Evolutionary conservation across 2,797 vertebrate genomes (phyloP).

Genomic region (Sebastes matsubarae): DNA sequence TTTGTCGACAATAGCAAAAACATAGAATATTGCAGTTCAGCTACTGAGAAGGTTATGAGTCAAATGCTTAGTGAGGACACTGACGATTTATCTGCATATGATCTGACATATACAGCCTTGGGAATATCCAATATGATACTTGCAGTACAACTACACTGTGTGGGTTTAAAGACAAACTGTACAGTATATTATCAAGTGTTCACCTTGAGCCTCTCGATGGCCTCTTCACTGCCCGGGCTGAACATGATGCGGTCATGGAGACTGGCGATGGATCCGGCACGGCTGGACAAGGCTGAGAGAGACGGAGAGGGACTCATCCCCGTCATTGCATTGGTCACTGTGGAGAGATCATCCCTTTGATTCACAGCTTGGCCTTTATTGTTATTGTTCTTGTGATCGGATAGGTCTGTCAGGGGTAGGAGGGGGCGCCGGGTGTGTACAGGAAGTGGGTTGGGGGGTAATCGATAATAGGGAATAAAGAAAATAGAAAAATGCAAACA

Average conservation of each 20-base stretch:
- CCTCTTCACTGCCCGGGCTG: constrained; percentile 95
- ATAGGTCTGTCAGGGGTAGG: constrained; percentile 82
- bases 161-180: background rate
- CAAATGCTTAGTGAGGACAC: background rate
- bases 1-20: background rate
- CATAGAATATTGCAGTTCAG: background rate
- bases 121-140: background rate
- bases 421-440: constrained; percentile 39
- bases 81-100: background rate
- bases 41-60: background rate
- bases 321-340: constrained; percentile 97
- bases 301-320: constrained; percentile 97
- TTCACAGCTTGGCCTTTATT: constrained; percentile 86
- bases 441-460: constrained; percentile 64
- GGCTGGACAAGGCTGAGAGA: constrained; percentile 93
- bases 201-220: constrained; percentile 97
- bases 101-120: background rate
- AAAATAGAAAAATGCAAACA: constrained; percentile 51
- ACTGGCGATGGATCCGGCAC: constrained; percentile 92
- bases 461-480: constrained; percentile 74
- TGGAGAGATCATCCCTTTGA: constrained; percentile 94
- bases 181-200: constrained; percentile 9
- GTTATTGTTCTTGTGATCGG: constrained; percentile 92
- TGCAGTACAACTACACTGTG: background rate
- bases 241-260: constrained; percentile 97